Conservation (phyloP, 2,797 vertebrate species). For the Mus caroli region DNA sequence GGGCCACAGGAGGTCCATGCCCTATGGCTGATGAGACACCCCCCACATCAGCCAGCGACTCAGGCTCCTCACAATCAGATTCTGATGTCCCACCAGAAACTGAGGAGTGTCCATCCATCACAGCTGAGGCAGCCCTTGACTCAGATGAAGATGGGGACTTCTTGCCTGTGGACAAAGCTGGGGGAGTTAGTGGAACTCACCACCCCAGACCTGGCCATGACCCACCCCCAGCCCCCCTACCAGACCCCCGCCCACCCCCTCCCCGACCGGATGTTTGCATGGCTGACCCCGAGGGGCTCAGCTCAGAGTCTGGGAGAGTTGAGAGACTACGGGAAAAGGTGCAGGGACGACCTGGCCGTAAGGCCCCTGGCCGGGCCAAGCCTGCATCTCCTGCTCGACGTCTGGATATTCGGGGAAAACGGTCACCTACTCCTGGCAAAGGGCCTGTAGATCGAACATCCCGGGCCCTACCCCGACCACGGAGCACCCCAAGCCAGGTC, state of each 20-base stretch:
- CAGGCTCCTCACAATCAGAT: conserved; percentile 96
- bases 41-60: conserved; percentile 97
- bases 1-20: conserved; percentile 79
- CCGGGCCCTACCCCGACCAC: conserved; percentile 90
- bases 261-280: conserved; percentile 98
- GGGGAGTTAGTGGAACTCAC: conserved; percentile 84
- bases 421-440: conserved; percentile 94
- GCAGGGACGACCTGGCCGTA: conserved; percentile 93
- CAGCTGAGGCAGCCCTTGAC: conserved; percentile 95
- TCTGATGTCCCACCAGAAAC: conserved; percentile 95
- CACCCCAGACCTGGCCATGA: conserved; percentile 91
- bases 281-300: conserved; percentile 96
- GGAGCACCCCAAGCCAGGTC: conserved; percentile 90
- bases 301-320: conserved; percentile 90
- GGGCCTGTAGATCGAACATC: conserved; percentile 91
- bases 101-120: conserved; percentile 95
- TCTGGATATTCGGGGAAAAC: conserved; percentile 93
- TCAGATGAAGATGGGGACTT: conserved; percentile 98
- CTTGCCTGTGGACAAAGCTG: conserved; percentile 96
- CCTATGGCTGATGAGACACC: conserved; percentile 96
- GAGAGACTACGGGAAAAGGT: conserved; percentile 93
- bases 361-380: conserved; percentile 93
- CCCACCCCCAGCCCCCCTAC: conserved; percentile 93
- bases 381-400: conserved; percentile 94
- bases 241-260: conserved; percentile 94